Evolutionary conservation across 2,888 invertebrate genomes (phyloP), one percentile per base, ranked within the genome.

Genomic region (Lampropteryx suffumata): DNA sequence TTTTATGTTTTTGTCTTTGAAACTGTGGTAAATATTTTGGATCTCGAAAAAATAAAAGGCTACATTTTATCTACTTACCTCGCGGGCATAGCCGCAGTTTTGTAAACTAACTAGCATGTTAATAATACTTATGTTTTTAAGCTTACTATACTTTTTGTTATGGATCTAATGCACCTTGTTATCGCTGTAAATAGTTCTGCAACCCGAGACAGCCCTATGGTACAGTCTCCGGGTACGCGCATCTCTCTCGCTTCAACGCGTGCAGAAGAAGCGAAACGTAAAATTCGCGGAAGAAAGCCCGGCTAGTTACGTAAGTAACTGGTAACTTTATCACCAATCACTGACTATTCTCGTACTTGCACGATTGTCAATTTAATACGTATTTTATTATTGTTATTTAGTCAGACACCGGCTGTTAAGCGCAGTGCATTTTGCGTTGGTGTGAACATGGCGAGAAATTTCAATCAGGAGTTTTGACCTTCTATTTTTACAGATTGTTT

Each of bases 221-320:
- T 37, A 30, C 62, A 68, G 64, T 73, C 69, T 69, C 70, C 64
- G 66, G 59, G 67, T 63, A 56, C 50, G 48, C 59, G 55, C 57
- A 42, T 30, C 50, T 56, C 48, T 74, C 76, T 65, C 68, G 50
- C 59, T 76, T 71, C 52, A 59, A 50, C 50, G 61, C 46, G 48
- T 56, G 37, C 44, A 54, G 27, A 50, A 53, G 60, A 73, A 79
- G 61, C 61, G 69, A 64, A 81, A 77, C 59, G 53, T 55, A 52
- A 50, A 59, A 71, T 74, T 83, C 77, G 80, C 84, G 84, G 84
- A 84, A 87, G 87, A 87, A 84, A 84, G 80, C 80, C 70, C 73
- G 54, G 49, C 65, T 69, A 57, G 69, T 85, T 84, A 82, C 73
- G 76, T 78, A 86, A 86, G 76, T 78, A 86, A 86, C 78, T 73